Evolutionary conservation across 2,888 invertebrate species (phyloP), one percentile per base, ranked within the genome.

Genomic region (Coenonympha arcania): DNA sequence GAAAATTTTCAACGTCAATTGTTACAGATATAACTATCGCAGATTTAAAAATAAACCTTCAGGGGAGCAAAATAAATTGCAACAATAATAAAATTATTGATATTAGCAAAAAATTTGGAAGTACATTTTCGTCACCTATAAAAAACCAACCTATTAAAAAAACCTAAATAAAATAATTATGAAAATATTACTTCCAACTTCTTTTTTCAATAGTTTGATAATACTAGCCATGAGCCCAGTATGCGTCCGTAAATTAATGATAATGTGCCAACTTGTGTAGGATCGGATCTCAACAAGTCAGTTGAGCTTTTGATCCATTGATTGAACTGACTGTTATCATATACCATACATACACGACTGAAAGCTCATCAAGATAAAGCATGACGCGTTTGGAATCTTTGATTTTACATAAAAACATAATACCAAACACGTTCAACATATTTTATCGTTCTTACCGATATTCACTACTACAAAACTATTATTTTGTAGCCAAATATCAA

Each of bases 181-280:
- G 6, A 40, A 48, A 40, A 56, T 45, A 8, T 24, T 22, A 40
- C 33, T 39, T 36, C 28, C 45, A 49, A 44, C 36, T 40, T 31
- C 30, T 19, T 30, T 20, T 26, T 31, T 43, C 31, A 22, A 48
- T 15, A 19, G 22, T 18, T 61, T 69, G 65, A 47, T 75, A 71
- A 78, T 73, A 69, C 73, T 78, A 71, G 75, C 76, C 73, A 75
- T 76, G 74, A 79, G 71, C 79, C 82, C 79, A 74, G 69, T 24
- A 44, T 45, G 44, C 55, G 37, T 49, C 22, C 33, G 26, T 52
- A 47, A 36, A 52, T 31, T 48, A 50, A 52, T 57, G 46, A 52
- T 52, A 46, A 46, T 36, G 45, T 15, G 48, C 34, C 30, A 19
- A 48, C 15, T 24, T 45, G 48, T 46, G 30, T 47, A 11, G 24